Evolutionary conservation across 64 coral and sea anemone species (phyloP).

Genomic region (Actinia equina): DNA sequence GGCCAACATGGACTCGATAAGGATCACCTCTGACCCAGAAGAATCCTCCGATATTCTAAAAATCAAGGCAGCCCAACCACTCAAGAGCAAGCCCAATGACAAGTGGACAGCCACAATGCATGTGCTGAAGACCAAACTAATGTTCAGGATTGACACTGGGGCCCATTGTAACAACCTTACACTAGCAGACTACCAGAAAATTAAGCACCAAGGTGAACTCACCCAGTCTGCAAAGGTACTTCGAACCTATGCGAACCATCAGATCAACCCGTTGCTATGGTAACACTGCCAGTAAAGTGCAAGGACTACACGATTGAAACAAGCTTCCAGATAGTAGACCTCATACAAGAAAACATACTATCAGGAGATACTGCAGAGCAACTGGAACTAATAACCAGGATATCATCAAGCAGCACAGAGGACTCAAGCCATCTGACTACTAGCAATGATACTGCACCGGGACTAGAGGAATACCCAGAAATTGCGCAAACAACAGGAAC

Average conservation of each 20-base stretch:
- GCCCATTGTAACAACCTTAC: conserved; percentile 39
- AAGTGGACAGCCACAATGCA: conserved; percentile 28
- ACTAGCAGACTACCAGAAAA: conserved; percentile 37
- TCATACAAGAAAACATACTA: conserved; percentile 19
- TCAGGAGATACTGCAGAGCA: conserved; percentile 29
- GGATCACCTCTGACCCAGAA: neutral
- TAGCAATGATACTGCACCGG: neutral
- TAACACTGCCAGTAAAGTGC: conserved; percentile 5
- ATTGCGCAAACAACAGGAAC: conserved; percentile 43
- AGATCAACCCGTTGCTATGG: conserved; percentile 23
- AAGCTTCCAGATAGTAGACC: conserved; percentile 28
- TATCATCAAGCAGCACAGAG: conserved; percentile 13
- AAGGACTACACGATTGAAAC: conserved; percentile 3
- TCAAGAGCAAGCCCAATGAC: conserved; percentile 6
- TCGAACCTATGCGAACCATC: conserved; percentile 53
- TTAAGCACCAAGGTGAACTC: conserved; percentile 31
- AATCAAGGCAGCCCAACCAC: conserved; percentile 28
- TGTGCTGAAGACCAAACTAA: conserved; percentile 26
- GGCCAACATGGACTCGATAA: no score
- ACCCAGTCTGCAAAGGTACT: conserved; percentile 37
- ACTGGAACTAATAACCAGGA: conserved; percentile 30
- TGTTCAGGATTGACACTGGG: conserved; percentile 41
- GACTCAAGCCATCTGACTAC: neutral
- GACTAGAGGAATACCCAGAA: conserved; percentile 41
- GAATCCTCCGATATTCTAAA: conserved; percentile 22